Evolutionary conservation across 2,888 invertebrate genomes (phyloP).

Genomic region (Trichopoda pennipes): DNA sequence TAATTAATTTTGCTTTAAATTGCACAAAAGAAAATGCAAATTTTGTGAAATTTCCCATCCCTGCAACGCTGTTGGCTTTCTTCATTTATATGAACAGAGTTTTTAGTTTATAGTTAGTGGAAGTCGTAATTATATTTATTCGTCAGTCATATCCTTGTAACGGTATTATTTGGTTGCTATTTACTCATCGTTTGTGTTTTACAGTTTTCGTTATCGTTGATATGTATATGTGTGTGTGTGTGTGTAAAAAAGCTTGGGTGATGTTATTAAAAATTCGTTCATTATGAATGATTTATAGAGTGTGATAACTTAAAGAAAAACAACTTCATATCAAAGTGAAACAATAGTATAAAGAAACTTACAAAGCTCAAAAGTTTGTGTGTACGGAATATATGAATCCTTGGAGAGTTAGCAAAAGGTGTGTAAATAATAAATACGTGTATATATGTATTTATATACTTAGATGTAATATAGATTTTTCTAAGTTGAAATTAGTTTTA

Average conservation of each 20-base stretch:
- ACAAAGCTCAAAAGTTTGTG: constrained; percentile 20
- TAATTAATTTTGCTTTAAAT: too few relatives aligned
- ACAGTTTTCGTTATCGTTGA: background rate
- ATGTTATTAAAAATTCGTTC: constrained; percentile 47
- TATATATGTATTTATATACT: background rate
- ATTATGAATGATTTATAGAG: constrained; percentile 49
- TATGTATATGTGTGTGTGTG: constrained; percentile 5
- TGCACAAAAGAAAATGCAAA: too few relatives aligned
- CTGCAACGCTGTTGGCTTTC: background rate
- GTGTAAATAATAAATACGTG: background rate
- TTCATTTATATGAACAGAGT: constrained; percentile 1
- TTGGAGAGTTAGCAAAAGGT: constrained; percentile 16
- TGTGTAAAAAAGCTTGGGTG: constrained; percentile 33
- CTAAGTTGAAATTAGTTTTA: background rate
- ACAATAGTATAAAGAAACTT: background rate
- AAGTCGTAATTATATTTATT: constrained; percentile 17
- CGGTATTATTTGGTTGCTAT: constrained; percentile 46
- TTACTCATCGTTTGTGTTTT: constrained; percentile 9
- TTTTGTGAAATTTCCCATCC: too few relatives aligned
- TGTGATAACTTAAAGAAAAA: constrained; percentile 28
- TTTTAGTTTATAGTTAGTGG: background rate
- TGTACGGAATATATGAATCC: constrained; percentile 5
- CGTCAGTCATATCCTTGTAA: constrained; percentile 63
- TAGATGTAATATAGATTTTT: too few relatives aligned
- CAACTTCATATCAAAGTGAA: constrained; percentile 12